Base-by-base conservation (phyloP, 2,113 vertebrate species). In the Nansenia antarctica region DNA sequence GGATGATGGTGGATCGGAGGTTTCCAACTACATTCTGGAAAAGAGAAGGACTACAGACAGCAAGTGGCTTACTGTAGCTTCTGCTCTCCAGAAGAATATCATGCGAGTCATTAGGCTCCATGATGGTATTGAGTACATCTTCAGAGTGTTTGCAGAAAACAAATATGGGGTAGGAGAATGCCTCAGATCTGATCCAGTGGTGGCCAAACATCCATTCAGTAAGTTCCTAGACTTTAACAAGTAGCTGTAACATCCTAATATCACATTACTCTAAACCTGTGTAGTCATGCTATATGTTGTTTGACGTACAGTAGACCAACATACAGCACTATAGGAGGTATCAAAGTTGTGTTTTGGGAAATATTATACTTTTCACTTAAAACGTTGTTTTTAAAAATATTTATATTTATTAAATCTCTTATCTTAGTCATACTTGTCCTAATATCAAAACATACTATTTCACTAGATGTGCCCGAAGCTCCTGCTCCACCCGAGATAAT, bases 171-270 rank as follows among this genome's bases (percentile, higher is more conserved):
- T 99, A 68, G 97, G 98, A 52, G 96, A 98, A 85, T 93, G 92
- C 74, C 92, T 99, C 73, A 97, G 94, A 89, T 99, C 98, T 26
- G 95, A 96, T 2, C 91, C 96, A 53, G 85, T 99, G 31, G 66
- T 98, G 61, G 98, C 98, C 68, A 96, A 94, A 77, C 97, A 99
- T 94, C 98, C 98, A 76, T 99, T 99, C 86, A 92, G 98, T 99
- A 88, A 93, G 95, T 93, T 49, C 31, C 20, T 35, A 1, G 11
- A n/a, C n/a, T n/a, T n/a, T n/a, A n/a, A n/a, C n/a, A n/a, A n/a
- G n/a, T n/a, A n/a, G n/a, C n/a, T n/a, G n/a, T n/a, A n/a, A n/a
- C n/a, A n/a, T n/a, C n/a, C n/a, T n/a, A n/a, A n/a, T n/a, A n/a
- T n/a, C n/a, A n/a, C n/a, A n/a, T n/a, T n/a, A n/a, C n/a, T n/a